phyloP scores from a whole-genome alignment of 2,797 vertebrate species.

The Myiothlypis chrysogaster region DNA sequence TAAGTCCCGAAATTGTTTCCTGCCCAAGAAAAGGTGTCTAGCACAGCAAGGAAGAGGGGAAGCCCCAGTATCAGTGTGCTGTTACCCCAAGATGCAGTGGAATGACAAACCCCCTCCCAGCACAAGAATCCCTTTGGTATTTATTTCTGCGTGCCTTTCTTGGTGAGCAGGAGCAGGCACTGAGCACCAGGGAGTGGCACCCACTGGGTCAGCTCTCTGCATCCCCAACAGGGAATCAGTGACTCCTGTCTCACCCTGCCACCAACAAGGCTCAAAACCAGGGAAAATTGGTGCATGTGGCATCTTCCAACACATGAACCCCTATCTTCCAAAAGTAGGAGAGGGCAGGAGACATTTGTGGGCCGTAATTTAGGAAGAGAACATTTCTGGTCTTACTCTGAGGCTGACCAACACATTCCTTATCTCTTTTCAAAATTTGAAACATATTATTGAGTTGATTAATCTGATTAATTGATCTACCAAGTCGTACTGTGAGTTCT shows the following conservation, averaged over 20 bases:
- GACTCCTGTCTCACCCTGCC: neutral
- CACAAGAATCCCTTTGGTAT: neutral
- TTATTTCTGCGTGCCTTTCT: neutral
- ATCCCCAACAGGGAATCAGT: neutral
- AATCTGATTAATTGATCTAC: neutral
- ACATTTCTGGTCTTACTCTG: neutral
- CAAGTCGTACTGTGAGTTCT: neutral
- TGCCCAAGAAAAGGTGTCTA: neutral
- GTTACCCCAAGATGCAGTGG: neutral
- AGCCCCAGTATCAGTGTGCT: neutral
- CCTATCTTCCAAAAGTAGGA: neutral
- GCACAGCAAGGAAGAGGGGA: neutral
- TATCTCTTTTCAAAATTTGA: neutral
- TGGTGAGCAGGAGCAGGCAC: neutral
- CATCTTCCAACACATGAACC: neutral
- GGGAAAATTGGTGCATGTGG: neutral
- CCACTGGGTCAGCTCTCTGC: fast-evolving
- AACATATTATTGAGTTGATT: neutral
- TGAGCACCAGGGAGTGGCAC: fast-evolving
- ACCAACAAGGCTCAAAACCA: neutral
- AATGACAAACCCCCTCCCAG: neutral
- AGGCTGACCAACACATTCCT: neutral
- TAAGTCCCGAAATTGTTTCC: neutral
- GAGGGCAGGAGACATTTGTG: fast-evolving
- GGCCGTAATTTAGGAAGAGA: neutral